These are phyloP conservation scores for Smittia aterrima DNA, from an alignment of 2,888 invertebrate genomes.

Conservation along the genomic window DNA sequence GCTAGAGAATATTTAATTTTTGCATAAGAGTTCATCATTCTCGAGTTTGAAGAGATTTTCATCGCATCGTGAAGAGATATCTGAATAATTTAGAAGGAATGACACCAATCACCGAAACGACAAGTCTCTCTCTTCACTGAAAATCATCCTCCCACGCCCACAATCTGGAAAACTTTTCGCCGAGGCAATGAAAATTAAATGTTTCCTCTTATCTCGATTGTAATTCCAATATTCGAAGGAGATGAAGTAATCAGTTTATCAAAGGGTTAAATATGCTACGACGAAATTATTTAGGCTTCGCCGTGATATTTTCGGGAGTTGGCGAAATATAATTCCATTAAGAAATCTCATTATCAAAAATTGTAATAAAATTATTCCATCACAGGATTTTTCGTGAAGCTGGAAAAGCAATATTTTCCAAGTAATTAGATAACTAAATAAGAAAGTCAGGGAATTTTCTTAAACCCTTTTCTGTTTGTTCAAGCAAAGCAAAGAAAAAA, in stretches of 20 bases:
- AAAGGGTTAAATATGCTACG: conserved; percentile 28
- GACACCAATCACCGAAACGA: background rate
- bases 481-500: background rate
- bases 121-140: background rate
- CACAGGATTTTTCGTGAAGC: background rate
- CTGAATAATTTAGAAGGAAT: background rate
- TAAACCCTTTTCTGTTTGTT: conserved; percentile 38
- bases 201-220: conserved; percentile 29
- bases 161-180: background rate
- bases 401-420: conserved; percentile 36
- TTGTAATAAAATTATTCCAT: conserved; percentile 37
- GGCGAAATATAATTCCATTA: conserved; percentile 26
- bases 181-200: conserved; percentile 12
- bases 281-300: background rate
- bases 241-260: conserved; percentile 4
- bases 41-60: background rate
- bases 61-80: background rate
- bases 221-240: background rate
- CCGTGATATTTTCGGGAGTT: background rate
- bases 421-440: conserved; percentile 40
- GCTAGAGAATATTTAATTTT: conserved; percentile 19
- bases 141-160: background rate
- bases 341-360: conserved; percentile 21
- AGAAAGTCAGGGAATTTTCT: conserved; percentile 20
- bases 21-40: background rate